A percentile compares a stretch with the other conserved stretches of the same genome.
These are phyloP conservation scores for Tenualosa ilisha DNA, from an alignment of 2,797 vertebrate species.

Conservation along the genomic window DNA sequence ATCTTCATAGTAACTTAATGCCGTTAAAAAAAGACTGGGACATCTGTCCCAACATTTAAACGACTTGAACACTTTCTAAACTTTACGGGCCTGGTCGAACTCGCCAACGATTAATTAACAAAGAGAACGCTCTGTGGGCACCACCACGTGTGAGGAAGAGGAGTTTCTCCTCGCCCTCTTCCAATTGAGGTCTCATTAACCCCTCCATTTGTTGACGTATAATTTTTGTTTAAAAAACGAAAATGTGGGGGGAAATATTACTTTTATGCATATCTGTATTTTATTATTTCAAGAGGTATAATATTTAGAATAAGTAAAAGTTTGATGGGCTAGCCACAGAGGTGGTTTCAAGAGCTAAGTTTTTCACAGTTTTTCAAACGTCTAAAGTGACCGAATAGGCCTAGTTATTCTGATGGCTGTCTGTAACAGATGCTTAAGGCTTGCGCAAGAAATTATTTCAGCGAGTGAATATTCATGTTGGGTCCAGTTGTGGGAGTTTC, in stretches of 20 bases:
- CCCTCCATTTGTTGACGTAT: neutral
- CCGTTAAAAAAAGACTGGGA: neutral
- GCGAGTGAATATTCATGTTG: neutral
- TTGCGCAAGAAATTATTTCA: neutral
- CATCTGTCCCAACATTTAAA: no score
- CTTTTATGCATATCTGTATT: neutral
- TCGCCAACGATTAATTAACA: slow-evolving; percentile 64
- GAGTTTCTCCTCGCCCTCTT: slow-evolving; percentile 20
- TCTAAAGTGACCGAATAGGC: neutral
- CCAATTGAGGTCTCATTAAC: neutral
- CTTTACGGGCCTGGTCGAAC: neutral
- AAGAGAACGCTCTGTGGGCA: slow-evolving; percentile 58
- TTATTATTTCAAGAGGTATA: neutral
- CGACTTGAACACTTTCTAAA: neutral
- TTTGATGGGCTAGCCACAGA: neutral
- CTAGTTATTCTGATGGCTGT: neutral
- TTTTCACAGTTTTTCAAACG: neutral
- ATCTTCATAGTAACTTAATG: neutral
- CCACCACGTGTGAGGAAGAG: slow-evolving; percentile 67
- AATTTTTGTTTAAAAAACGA: neutral
- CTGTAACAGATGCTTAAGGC: neutral
- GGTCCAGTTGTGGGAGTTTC: neutral
- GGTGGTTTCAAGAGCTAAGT: neutral
- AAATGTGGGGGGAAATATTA: neutral
- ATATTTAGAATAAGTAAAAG: neutral